A percentile compares a stretch with the other conserved stretches of the same genome.
These are phyloP conservation scores for Hucho hucho DNA, from an alignment of 2,113 vertebrate genomes.

Conservation along the genomic window DNA sequence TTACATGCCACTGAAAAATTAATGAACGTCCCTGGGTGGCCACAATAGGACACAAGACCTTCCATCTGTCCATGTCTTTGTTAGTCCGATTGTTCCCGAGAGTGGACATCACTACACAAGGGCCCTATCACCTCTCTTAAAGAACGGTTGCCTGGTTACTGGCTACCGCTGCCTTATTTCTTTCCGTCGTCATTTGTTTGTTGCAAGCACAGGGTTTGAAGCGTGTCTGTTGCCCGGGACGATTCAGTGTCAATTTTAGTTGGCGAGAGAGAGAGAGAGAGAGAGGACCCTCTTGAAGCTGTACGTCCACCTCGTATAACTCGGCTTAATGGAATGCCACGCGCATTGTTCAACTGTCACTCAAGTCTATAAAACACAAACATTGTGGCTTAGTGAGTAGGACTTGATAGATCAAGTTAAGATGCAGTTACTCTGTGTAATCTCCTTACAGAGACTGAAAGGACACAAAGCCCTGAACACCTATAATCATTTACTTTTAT, in stretches of 20 bases:
- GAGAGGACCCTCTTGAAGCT: neutral
- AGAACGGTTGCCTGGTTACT: conserved; percentile 5
- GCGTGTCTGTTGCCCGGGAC: neutral
- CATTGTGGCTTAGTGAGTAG: too few relatives aligned
- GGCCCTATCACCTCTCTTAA: neutral
- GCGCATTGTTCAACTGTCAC: too few relatives aligned
- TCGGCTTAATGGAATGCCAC: too few relatives aligned
- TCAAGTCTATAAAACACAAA: too few relatives aligned
- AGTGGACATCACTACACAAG: neutral
- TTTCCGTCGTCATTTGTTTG: neutral
- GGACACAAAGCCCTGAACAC: too few relatives aligned
- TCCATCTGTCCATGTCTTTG: neutral
- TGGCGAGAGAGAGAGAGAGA: too few relatives aligned
- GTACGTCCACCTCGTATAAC: neutral
- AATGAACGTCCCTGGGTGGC: conserved; percentile 2
- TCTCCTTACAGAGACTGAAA: too few relatives aligned
- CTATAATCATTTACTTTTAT: too few relatives aligned
- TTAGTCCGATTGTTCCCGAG: neutral
- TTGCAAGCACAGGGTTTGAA: neutral
- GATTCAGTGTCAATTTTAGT: neutral
- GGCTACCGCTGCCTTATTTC: neutral
- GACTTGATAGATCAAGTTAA: too few relatives aligned
- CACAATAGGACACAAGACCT: neutral
- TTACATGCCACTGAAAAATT: conserved; percentile 16
- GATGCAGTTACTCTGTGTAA: too few relatives aligned